Evolutionary conservation across 2,888 invertebrate genomes (phyloP), one percentile per base, ranked within the genome.

Genomic region (Hedya salicella): DNA sequence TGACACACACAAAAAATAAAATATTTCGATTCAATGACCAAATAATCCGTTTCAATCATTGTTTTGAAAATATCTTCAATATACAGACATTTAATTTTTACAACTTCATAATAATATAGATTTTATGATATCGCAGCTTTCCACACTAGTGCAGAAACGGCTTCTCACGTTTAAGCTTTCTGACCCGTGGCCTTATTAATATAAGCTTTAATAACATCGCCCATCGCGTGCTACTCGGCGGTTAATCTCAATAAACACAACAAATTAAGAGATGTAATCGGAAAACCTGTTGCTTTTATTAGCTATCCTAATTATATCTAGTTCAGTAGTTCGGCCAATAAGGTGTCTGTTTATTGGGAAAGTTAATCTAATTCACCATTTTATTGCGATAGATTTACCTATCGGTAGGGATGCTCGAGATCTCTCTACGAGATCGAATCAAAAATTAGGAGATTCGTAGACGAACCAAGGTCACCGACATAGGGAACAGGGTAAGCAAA

Each of bases 211-310:
- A 49, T 49, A 50, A 50, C 50, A 17, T 16, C 53, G 16, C 25
- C 63, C 49, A 44, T 52, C 39, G 59, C 65, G 52, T 60, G 59
- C 44, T 4, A n/a, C 3, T 1, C 32, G 30, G 21, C 21, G 16
- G 64, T 40, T 53, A 36, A 19, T 21, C 53, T 40, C 40, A 40
- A 56, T 63, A 30, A 64, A 32, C 44, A 46, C 39, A 53, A 65
- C 65, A 65, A 65, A 65, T 65, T 65, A 59, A 52, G 21, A 65
- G 52, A 65, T 65, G 30, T 65, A 60, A 60, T 40, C 65, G 40
- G 16, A 25, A 19, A 57, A 32, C 57, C 19, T 46, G 48, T 62
- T 54, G 25, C 36, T n/a, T 25, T 48, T 62, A 62, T 53, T 46
- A 16, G 48, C 19, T 48, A 40, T 46, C 39, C 54, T 48, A 54